phyloP scores from a whole-genome alignment of 1,140 invertebrate genomes.

The Cydia strobilella region DNA sequence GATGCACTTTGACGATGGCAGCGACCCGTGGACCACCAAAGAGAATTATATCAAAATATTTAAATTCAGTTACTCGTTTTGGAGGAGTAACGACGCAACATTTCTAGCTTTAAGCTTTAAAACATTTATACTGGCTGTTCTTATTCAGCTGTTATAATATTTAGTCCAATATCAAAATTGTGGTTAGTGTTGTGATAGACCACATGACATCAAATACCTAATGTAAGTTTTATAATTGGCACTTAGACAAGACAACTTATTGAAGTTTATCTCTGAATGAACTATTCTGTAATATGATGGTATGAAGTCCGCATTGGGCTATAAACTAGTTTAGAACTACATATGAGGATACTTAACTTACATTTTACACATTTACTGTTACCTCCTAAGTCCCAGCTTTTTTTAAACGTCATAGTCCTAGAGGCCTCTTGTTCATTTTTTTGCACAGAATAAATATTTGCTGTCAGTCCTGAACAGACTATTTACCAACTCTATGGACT shows the following conservation, averaged over 20 bases:
- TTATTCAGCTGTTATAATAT: slow-evolving; percentile 37
- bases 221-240: not conserved
- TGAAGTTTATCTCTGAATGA: not conserved
- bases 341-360: not conserved
- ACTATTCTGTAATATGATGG: not conserved
- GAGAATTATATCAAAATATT: slow-evolving; percentile 88
- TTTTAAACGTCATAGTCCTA: no score
- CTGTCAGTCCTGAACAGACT: no score
- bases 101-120: slow-evolving; percentile 30
- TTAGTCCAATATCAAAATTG: not conserved
- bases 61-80: slow-evolving; percentile 77
- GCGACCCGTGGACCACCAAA: slow-evolving; percentile 89
- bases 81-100: slow-evolving; percentile 53
- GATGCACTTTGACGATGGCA: slow-evolving; percentile 96
- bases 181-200: not conserved
- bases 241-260: not conserved
- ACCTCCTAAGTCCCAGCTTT: no score
- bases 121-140: slow-evolving; percentile 37
- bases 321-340: not conserved
- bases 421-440: no score
- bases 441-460: no score
- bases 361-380: not conserved
- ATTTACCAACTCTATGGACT: no score
- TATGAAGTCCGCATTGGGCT: not conserved
- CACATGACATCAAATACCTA: slow-evolving; percentile 7